A percentile compares a stretch with the other conserved stretches of the same genome.
phyloP scores from a whole-genome alignment of 1,140 invertebrate genomes.

The Drosophila orena region DNA sequence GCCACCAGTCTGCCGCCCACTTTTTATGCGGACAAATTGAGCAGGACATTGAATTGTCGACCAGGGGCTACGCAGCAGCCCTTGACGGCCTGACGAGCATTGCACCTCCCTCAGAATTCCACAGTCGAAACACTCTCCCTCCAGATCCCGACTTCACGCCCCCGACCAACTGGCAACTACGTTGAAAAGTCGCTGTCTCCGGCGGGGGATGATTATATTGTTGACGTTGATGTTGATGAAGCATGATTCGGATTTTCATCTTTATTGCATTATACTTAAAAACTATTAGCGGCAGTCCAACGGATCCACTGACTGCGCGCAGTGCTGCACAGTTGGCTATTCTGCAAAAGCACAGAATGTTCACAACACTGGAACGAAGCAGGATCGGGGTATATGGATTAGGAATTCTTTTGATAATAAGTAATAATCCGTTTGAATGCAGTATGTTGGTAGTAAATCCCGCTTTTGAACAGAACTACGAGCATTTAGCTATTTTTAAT shows the following conservation, averaged over 20 bases:
- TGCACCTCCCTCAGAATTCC: neutral
- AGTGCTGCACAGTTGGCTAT: neutral
- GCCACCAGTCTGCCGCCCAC: conserved; percentile 41
- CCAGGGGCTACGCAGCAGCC: conserved; percentile 60
- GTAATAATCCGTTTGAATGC: too few relatives aligned
- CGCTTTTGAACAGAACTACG: neutral
- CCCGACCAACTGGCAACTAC: conserved; percentile 15
- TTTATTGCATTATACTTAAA: conserved; percentile 84
- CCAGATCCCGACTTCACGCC: neutral
- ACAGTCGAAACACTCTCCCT: neutral
- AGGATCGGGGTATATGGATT: too few relatives aligned
- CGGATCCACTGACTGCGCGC: conserved; percentile 4
- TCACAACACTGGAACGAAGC: too few relatives aligned
- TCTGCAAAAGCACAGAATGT: neutral
- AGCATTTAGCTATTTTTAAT: neutral
- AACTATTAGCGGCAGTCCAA: conserved; percentile 71
- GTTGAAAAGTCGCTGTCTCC: conserved; percentile 32
- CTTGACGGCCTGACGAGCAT: conserved; percentile 55
- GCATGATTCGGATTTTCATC: conserved; percentile 83
- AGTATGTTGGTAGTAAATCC: too few relatives aligned
- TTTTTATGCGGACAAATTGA: conserved; percentile 78
- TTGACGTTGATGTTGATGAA: conserved; percentile 84
- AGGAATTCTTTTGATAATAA: too few relatives aligned
- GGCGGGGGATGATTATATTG: conserved; percentile 76
- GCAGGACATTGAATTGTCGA: conserved; percentile 82